These are phyloP conservation scores for Lapara coniferarum DNA, from an alignment of 2,888 invertebrate genomes.

Conservation along the genomic window DNA sequence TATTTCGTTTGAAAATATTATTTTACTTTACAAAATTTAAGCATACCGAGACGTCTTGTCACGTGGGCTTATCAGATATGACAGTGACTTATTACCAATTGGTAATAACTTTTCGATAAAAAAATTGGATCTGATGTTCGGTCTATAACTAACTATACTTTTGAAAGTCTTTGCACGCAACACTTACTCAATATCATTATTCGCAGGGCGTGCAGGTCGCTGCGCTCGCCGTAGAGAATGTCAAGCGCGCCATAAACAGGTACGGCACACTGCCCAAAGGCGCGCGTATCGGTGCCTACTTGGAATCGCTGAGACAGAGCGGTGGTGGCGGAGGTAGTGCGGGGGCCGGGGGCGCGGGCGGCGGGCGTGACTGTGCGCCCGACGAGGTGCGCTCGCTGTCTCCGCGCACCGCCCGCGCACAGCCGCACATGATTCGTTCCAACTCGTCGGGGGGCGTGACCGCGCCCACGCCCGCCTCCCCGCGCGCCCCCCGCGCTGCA, in stretches of 20 bases:
- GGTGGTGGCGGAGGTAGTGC: slow-evolving; percentile 81
- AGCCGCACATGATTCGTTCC: slow-evolving; percentile 94
- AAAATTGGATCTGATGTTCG: too few relatives aligned
- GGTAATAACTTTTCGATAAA: too few relatives aligned
- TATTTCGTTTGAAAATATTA: too few relatives aligned
- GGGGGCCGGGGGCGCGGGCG: slow-evolving; percentile 73
- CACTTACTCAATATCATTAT: neutral
- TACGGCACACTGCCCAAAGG: slow-evolving; percentile 99
- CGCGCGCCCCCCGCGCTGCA: slow-evolving; percentile 64
- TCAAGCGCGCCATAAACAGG: slow-evolving; percentile 95
- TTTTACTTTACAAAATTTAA: too few relatives aligned
- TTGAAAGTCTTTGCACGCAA: too few relatives aligned
- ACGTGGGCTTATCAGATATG: too few relatives aligned
- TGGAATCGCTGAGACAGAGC: slow-evolving; percentile 95
- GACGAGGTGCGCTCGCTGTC: slow-evolving; percentile 84
- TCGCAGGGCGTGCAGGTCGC: slow-evolving; percentile 90
- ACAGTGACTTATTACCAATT: too few relatives aligned
- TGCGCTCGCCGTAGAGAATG: slow-evolving; percentile 97
- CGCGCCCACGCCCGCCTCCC: slow-evolving; percentile 72
- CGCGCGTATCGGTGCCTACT: slow-evolving; percentile 97
- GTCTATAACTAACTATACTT: too few relatives aligned
- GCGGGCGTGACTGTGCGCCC: slow-evolving; percentile 84
- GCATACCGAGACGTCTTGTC: too few relatives aligned
- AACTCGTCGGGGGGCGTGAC: slow-evolving; percentile 94
- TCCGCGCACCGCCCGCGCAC: slow-evolving; percentile 86